Base-by-base conservation (phyloP, 2,797 vertebrate genomes). In the Phoxinus dragarum region DNA sequence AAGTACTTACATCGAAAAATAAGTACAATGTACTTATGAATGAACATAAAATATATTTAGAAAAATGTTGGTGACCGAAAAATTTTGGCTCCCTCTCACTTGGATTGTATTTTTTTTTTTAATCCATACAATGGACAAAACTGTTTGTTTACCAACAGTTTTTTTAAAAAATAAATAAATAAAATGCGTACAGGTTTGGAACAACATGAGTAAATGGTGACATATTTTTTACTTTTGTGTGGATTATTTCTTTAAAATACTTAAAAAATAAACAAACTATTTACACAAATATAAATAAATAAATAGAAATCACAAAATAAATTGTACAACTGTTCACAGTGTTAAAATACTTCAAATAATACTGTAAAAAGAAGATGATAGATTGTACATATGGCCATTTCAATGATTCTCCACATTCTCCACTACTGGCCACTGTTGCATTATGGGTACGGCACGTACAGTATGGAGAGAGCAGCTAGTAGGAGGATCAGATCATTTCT, bases 401-500 rank as follows among this genome's bases (percentile, higher is more conserved):
- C 56, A 49, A 49, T 66, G 9, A 61, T n/a, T 44, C 10, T 6
- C 69, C 4, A n/a, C 6, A 49, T 74, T 82, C 19, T 19, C 38
- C 76, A 61, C 76, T 77, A 7, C 2, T 23, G 52, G 21, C 12
- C 6, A 44, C 47, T 77, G 31, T 67, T 77, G 80, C 67, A 82
- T 83, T 82, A 44, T 83, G 75, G 80, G 67, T 77, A 82, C 66
- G 54, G 19, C 16, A 54, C 0, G 38, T 23, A 61, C n/a, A 36
- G 23, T 11, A 61, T n/a, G 12, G 10, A 17, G 31, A n/a, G 11
- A 31, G 14, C 68, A 72, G 54, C 9, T 66, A 16, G n/a, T 42
- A 68, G 44, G 10, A 47, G 27, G 23, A 72, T 40, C 27, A 36
- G 49, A 59, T 40, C 9, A 31, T 44, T 36, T 64, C 8, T 31